phyloP scores from a whole-genome alignment of 1,140 invertebrate species.

The Coptotermes formosanus region DNA sequence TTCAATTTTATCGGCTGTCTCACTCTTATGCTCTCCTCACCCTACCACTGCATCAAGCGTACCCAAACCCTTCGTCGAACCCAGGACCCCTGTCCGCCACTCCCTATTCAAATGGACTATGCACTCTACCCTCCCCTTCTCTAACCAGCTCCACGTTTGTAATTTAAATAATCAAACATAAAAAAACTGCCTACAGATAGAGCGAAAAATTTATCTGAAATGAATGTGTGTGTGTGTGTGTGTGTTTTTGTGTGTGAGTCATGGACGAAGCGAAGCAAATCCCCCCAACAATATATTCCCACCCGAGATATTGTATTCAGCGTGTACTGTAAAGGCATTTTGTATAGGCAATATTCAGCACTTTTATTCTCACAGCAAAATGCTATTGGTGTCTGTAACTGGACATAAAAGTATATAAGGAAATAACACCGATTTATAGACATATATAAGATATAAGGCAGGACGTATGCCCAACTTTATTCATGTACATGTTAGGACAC shows the following conservation, averaged over 20 bases:
- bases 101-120: not conserved
- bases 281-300: not conserved
- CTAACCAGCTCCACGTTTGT: not conserved
- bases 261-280: not conserved
- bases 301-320: not conserved
- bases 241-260: not conserved
- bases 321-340: not conserved
- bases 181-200: conserved; percentile 3
- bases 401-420: not conserved
- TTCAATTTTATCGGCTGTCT: not conserved
- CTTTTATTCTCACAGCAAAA: not conserved
- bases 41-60: not conserved
- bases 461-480: too few relatives aligned
- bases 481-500: too few relatives aligned
- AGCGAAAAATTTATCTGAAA: conserved; percentile 9
- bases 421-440: not conserved
- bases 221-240: not conserved
- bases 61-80: not conserved
- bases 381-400: not conserved
- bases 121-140: not conserved
- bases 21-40: not conserved
- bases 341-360: not conserved
- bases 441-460: too few relatives aligned
- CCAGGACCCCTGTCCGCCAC: not conserved
- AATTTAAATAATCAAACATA: conserved; percentile 20